A percentile compares a stretch with the other conserved stretches of the same genome.
phyloP scores from a whole-genome alignment of 2,113 vertebrate genomes.

The Colius striatus region DNA sequence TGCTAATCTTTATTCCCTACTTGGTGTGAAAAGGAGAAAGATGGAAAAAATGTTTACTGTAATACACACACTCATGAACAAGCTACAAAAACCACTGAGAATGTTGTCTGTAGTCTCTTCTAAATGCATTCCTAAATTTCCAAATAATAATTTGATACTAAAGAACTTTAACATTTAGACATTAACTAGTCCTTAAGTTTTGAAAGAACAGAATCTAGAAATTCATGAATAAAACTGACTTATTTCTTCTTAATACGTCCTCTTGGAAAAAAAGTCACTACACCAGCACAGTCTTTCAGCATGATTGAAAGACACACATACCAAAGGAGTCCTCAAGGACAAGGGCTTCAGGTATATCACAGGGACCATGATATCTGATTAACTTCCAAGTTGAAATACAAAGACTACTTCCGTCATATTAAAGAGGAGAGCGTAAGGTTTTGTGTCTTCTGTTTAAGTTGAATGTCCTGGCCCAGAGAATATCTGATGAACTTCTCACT shows the following conservation, averaged over 20 bases:
- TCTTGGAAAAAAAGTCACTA: background rate
- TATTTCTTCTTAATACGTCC: background rate
- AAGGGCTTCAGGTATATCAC: background rate
- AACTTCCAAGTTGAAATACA: background rate
- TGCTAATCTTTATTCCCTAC: background rate
- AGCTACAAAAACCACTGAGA: background rate
- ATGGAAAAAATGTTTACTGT: background rate
- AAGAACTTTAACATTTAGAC: background rate
- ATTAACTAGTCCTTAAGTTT: background rate
- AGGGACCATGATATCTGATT: background rate
- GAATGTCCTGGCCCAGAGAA: background rate
- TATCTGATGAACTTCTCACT: background rate
- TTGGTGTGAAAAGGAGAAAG: background rate
- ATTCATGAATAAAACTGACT: background rate
- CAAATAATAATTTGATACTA: background rate
- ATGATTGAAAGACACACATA: background rate
- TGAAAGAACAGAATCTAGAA: background rate
- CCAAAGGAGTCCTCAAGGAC: background rate
- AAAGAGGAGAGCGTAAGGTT: rapidly evolving
- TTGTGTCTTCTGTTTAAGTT: background rate
- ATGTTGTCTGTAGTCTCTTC: background rate
- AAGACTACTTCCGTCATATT: background rate
- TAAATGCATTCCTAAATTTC: background rate
- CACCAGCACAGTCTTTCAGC: background rate
- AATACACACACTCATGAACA: background rate